A percentile compares a stretch with the other conserved stretches of the same genome.
Conservation (phyloP, 1,140 invertebrate species). For the Phocides pigmalion region DNA sequence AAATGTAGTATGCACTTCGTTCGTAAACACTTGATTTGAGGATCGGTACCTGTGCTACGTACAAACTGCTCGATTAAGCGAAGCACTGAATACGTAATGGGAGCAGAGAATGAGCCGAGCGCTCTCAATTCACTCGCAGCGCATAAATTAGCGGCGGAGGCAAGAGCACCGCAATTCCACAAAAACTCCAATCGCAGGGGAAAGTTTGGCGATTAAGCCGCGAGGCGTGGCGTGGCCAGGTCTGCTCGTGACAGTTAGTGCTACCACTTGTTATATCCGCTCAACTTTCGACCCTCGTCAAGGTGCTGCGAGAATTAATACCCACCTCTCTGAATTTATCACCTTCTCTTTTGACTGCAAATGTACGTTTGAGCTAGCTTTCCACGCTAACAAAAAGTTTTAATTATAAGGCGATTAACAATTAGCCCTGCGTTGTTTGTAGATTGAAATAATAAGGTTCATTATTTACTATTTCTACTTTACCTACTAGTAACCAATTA, state of each 20-base stretch:
- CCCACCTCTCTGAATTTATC: slow-evolving; percentile 61
- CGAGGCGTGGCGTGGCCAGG: slow-evolving; percentile 74
- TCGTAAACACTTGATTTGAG: slow-evolving; percentile 40
- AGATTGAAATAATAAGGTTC: too few relatives aligned
- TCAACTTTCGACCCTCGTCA: slow-evolving; percentile 79
- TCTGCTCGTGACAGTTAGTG: slow-evolving; percentile 80
- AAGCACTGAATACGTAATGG: slow-evolving; percentile 76
- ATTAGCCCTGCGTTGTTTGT: too few relatives aligned
- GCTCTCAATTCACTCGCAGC: slow-evolving; percentile 63
- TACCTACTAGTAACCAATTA: too few relatives aligned
- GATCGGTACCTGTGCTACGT: slow-evolving; percentile 29
- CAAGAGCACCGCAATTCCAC: slow-evolving; percentile 68
- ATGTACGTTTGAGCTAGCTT: not conserved
- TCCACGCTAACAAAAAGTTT: slow-evolving; percentile 1
- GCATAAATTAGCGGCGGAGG: slow-evolving; percentile 73
- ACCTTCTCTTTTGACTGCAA: slow-evolving; percentile 49
- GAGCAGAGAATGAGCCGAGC: slow-evolving; percentile 59
- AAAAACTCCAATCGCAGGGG: slow-evolving; percentile 79
- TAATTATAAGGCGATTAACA: too few relatives aligned
- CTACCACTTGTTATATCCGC: slow-evolving; percentile 80
- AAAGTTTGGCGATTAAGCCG: slow-evolving; percentile 81
- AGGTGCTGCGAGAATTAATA: slow-evolving; percentile 73
- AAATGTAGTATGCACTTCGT: slow-evolving; percentile 11
- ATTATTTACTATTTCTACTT: too few relatives aligned
- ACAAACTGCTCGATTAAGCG: slow-evolving; percentile 61